Evolutionary conservation across 1,140 invertebrate species (phyloP).

Genomic region (Glossosoma conforme): DNA sequence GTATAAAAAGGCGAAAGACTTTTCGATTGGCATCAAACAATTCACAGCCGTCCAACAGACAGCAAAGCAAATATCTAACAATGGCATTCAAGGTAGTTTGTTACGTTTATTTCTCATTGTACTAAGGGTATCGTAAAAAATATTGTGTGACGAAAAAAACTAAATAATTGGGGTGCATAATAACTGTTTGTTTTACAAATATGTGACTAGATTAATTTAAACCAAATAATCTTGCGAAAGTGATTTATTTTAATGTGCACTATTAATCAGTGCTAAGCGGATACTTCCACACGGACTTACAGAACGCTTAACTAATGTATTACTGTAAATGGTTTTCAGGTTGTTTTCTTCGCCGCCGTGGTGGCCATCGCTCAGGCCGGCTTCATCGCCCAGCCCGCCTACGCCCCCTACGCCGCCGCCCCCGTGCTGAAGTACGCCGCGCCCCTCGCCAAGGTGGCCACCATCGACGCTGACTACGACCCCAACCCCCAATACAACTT

Average conservation of each 20-base stretch:
- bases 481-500: slow-evolving; percentile 53
- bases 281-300: too few species aligned
- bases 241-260: not conserved
- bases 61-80: slow-evolving; percentile 9
- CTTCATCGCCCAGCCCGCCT: slow-evolving; percentile 31
- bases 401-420: not conserved
- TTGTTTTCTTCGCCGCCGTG: slow-evolving; percentile 42
- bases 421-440: not conserved
- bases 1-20: too few species aligned
- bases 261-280: slow-evolving; percentile 4
- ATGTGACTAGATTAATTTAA: not conserved
- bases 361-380: slow-evolving; percentile 45
- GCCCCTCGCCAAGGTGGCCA: slow-evolving; percentile 19
- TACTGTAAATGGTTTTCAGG: slow-evolving; percentile 39
- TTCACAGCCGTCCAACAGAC: too few species aligned
- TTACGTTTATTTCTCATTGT: not conserved
- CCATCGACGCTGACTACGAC: slow-evolving; percentile 48
- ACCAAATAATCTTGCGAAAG: not conserved
- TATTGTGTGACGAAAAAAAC: not conserved
- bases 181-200: not conserved
- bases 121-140: too few species aligned
- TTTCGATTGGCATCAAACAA: too few species aligned
- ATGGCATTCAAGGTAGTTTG: slow-evolving; percentile 22
- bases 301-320: too few species aligned
- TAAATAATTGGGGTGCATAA: not conserved